phyloP scores from a whole-genome alignment of 2,797 vertebrate genomes.

The Bovichtus diacanthus region DNA sequence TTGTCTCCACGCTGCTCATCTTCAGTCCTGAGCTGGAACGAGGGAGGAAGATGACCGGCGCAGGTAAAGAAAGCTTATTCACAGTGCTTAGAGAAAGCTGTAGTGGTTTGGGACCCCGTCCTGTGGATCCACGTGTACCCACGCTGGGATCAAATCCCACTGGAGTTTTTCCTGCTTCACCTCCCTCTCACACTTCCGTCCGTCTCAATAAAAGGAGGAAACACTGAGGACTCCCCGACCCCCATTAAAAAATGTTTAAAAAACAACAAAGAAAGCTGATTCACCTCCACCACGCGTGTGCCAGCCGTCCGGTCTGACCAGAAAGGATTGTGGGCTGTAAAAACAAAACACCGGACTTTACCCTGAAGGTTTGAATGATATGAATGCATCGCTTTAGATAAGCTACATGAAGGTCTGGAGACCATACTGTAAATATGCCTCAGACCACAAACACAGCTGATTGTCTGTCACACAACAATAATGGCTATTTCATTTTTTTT shows the following conservation, averaged over 20 bases:
- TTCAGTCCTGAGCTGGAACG: conserved; percentile 42
- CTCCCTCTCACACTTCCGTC: conserved; percentile 1
- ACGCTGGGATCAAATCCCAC: conserved; percentile 9
- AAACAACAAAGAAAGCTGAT: conserved; percentile 14
- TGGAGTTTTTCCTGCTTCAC: conserved; percentile 2
- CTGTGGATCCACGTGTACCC: conserved; percentile 22
- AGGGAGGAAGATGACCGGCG: conserved; percentile 24
- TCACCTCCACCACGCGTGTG: not conserved
- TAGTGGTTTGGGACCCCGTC: conserved; percentile 45
- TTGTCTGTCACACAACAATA: conserved; percentile 15
- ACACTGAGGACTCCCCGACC: conserved; percentile 6
- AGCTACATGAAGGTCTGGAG: not conserved
- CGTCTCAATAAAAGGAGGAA: conserved; percentile 14
- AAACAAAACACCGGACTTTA: not conserved
- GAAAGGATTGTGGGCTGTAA: not conserved
- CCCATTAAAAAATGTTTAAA: not conserved
- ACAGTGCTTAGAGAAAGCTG: conserved; percentile 44
- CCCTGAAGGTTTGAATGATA: conserved; percentile 23
- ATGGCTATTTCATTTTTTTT: not conserved
- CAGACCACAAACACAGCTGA: conserved; percentile 1
- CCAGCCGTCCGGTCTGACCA: conserved; percentile 2
- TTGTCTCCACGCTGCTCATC: conserved; percentile 44
- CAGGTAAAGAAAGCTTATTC: conserved; percentile 41
- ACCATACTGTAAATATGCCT: not conserved
- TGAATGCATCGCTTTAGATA: not conserved